phyloP scores from a whole-genome alignment of 2,888 invertebrate species.

The Incurvaria masculella region DNA sequence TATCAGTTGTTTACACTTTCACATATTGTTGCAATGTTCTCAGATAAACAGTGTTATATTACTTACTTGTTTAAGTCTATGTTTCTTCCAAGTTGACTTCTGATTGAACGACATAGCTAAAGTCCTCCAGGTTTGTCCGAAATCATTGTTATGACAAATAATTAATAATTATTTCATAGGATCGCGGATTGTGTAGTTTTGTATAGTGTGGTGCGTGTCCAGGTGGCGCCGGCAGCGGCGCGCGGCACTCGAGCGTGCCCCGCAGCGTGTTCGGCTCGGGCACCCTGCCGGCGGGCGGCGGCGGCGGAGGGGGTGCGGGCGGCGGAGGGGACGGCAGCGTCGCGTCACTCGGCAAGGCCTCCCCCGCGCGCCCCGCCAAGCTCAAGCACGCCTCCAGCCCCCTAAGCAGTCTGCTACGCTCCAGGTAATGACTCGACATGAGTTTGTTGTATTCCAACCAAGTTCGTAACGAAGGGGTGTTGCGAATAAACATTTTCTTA shows the following conservation, averaged over 20 bases:
- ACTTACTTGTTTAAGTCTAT: too few species aligned
- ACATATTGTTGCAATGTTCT: neutral
- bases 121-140: too few species aligned
- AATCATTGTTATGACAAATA: too few species aligned
- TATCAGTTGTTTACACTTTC: neutral
- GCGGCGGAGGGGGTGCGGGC: conserved; percentile 13
- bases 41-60: too few species aligned
- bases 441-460: too few species aligned
- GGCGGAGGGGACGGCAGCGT: conserved; percentile 19
- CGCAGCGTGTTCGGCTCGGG: too few species aligned
- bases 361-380: neutral
- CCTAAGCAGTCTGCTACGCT: neutral
- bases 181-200: too few species aligned
- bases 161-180: too few species aligned
- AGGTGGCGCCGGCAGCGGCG: conserved; percentile 19
- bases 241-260: conserved; percentile 31
- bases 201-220: too few species aligned
- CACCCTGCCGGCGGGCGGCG: neutral
- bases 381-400: neutral
- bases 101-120: too few species aligned
- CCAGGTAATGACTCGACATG: neutral
- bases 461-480: too few species aligned
- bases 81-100: neutral
- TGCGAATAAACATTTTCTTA: too few species aligned
- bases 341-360: neutral